phyloP scores from a whole-genome alignment of 2,797 vertebrate genomes.

The Chrosomus eos region DNA sequence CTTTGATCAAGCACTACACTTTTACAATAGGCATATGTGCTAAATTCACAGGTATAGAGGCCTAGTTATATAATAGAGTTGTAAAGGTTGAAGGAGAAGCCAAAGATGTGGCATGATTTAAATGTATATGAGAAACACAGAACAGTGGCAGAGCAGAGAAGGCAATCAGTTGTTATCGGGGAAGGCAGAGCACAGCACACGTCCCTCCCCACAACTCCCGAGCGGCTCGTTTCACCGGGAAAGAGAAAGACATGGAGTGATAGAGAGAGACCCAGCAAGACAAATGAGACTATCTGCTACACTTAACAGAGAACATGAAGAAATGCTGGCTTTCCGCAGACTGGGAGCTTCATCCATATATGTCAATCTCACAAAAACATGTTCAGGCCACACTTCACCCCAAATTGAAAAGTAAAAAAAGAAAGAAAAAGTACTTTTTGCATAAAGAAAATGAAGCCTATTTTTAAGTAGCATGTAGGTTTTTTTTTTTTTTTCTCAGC shows the following conservation, averaged over 20 bases:
- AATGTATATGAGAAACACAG: constrained; percentile 19
- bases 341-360: background rate
- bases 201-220: constrained; percentile 21
- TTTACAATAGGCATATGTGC: background rate
- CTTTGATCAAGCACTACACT: constrained; percentile 15
- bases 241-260: background rate
- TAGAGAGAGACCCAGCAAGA: constrained; percentile 1
- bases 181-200: constrained; percentile 54
- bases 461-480: background rate
- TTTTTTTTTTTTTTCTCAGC: background rate
- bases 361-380: background rate
- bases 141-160: constrained; percentile 34
- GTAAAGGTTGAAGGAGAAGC: constrained; percentile 14
- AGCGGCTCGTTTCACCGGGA: constrained; percentile 31
- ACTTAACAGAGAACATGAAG: background rate
- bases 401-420: background rate
- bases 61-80: constrained; percentile 26
- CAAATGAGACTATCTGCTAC: constrained; percentile 21
- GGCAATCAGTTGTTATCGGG: constrained; percentile 64
- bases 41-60: background rate
- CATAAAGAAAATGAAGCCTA: background rate
- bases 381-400: background rate
- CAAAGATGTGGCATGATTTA: constrained; percentile 32
- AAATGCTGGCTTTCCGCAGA: background rate
- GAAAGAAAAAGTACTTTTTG: no score